These are phyloP conservation scores for Caiman crocodilus DNA, from an alignment of 2,797 vertebrate genomes.

Conservation along the genomic window DNA sequence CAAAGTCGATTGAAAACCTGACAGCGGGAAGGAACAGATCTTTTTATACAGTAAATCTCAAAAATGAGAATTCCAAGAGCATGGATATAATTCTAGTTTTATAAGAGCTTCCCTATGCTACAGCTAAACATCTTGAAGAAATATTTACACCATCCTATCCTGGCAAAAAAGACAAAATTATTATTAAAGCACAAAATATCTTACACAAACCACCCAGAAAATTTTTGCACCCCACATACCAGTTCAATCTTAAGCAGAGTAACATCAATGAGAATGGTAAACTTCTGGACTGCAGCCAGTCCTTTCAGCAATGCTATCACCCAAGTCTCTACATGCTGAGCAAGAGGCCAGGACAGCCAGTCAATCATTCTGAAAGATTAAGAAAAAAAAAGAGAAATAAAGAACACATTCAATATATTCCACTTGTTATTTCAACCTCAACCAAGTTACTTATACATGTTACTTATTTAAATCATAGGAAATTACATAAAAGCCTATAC, in stretches of 20 bases:
- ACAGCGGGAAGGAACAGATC: not conserved
- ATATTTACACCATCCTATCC: not conserved
- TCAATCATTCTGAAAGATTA: constrained; percentile 93
- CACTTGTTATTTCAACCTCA: not conserved
- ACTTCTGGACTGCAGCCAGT: constrained; percentile 97
- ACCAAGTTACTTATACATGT: not conserved
- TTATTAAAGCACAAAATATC: not conserved
- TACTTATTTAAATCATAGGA: not conserved
- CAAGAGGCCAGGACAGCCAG: constrained; percentile 98
- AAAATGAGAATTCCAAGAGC: not conserved
- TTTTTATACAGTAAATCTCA: not conserved
- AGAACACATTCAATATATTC: not conserved
- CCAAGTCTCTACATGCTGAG: constrained; percentile 98
- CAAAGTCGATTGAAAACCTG: constrained; percentile 97
- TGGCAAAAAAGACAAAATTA: rapidly evolving
- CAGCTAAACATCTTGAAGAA: not conserved
- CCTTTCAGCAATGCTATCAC: constrained; percentile 96
- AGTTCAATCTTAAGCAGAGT: constrained; percentile 97
- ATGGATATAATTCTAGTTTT: not conserved
- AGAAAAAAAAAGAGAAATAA: not conserved
- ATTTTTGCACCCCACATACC: constrained; percentile 82
- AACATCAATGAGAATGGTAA: constrained; percentile 98
- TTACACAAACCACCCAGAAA: not conserved
- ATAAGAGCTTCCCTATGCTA: not conserved
- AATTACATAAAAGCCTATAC: not conserved